Percentiles rank a stretch among this genome's conserved stretches.
phyloP scores from a whole-genome alignment of 2,113 vertebrate species.

The Himantopus leucocephalus region DNA sequence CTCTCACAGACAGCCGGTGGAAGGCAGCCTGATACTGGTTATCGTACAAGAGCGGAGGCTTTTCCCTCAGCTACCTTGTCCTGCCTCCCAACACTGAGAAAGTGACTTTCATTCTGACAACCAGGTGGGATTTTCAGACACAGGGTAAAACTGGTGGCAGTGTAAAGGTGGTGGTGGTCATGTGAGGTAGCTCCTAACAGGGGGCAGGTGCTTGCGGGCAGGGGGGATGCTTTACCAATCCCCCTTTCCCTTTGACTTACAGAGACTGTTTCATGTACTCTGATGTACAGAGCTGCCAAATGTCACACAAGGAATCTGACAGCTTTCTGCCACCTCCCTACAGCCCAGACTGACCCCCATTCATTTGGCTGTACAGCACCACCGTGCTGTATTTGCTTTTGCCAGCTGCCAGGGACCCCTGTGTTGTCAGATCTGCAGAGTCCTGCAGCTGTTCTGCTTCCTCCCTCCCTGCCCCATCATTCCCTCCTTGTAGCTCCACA shows the following conservation, averaged over 20 bases:
- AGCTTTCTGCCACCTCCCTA: background rate
- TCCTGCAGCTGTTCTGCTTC: background rate
- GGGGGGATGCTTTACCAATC: background rate
- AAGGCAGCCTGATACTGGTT: background rate
- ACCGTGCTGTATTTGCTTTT: background rate
- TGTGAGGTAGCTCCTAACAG: background rate
- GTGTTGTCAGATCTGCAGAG: background rate
- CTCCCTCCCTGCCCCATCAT: background rate
- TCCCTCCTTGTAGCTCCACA: background rate
- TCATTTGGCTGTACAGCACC: background rate
- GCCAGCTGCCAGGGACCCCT: background rate
- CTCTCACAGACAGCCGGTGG: background rate
- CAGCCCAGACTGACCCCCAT: background rate
- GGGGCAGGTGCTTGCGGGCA: fast-evolving
- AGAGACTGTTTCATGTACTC: background rate
- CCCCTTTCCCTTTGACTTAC: background rate
- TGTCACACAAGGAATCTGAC: background rate
- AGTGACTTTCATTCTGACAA: background rate
- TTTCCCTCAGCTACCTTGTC: background rate
- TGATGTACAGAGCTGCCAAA: background rate
- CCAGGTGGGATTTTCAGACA: background rate
- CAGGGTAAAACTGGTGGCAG: background rate
- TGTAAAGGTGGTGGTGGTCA: background rate
- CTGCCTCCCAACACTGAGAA: background rate
- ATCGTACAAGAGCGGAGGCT: fast-evolving